Evolutionary conservation across 2,888 invertebrate species (phyloP).

Genomic region (Parnassius mnemosyne): DNA sequence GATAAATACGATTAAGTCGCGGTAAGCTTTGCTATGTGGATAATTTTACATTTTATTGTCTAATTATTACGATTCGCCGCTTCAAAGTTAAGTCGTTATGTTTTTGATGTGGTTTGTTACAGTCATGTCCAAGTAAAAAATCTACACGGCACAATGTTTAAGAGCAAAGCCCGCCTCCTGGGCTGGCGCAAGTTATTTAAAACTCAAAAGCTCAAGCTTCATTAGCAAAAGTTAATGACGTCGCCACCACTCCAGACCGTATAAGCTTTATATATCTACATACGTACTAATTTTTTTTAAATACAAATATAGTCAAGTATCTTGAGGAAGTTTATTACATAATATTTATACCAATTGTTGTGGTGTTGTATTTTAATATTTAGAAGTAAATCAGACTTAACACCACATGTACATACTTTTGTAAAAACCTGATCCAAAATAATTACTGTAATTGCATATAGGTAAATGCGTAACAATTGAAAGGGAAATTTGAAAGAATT

Average conservation of each 20-base stretch:
- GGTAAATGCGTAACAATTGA: conserved; percentile 53
- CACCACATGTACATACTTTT: too few relatives aligned
- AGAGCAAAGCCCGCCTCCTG: conserved; percentile 61
- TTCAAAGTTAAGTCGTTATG: conserved; percentile 59
- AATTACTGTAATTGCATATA: conserved; percentile 5
- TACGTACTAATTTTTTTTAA: conserved; percentile 14
- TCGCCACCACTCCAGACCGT: conserved; percentile 59
- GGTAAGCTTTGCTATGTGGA: neutral
- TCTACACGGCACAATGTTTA: conserved; percentile 47
- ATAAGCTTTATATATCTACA: conserved; percentile 4
- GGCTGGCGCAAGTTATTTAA: conserved; percentile 70
- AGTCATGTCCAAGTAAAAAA: conserved; percentile 68
- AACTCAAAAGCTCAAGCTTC: conserved; percentile 75
- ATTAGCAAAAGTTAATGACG: conserved; percentile 79
- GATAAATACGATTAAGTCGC: neutral
- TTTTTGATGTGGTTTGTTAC: conserved; percentile 68
- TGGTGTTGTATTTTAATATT: too few relatives aligned
- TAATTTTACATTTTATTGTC: neutral
- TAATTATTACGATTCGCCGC: conserved; percentile 36
- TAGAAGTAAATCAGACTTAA: too few relatives aligned
- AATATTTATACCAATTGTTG: too few relatives aligned
- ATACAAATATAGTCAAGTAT: conserved; percentile 7
- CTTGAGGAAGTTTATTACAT: neutral
- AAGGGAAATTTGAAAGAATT: conserved; percentile 66
- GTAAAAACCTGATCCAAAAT: neutral